phyloP scores from a whole-genome alignment of 2,888 invertebrate species.

The Cheilosia variabilis region DNA sequence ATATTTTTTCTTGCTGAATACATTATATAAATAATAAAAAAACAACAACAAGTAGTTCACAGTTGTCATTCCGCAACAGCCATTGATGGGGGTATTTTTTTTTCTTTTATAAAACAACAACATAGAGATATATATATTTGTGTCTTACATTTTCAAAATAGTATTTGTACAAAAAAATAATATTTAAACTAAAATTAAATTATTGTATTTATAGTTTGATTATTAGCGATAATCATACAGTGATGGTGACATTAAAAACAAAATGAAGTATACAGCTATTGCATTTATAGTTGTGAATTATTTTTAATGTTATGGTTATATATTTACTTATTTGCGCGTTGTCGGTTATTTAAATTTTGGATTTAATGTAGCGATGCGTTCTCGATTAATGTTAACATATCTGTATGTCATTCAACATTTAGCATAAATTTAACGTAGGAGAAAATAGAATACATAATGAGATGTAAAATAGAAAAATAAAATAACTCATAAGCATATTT shows the following conservation, averaged over 20 bases:
- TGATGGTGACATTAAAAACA: conserved; percentile 45
- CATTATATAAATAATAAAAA: conserved; percentile 14
- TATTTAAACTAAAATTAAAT: conserved; percentile 11
- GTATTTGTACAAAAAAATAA: conserved; percentile 17
- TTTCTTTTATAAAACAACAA: conserved; percentile 31
- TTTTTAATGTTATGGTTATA: background rate
- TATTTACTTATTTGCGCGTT: conserved; percentile 35
- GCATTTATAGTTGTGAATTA: conserved; percentile 26
- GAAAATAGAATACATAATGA: conserved; percentile 9
- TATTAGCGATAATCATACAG: conserved; percentile 61
- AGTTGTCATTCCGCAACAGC: conserved; percentile 75
- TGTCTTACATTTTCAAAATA: conserved; percentile 19
- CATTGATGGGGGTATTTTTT: conserved; percentile 51
- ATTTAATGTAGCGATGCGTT: conserved; percentile 46
- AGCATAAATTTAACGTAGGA: conserved; percentile 38
- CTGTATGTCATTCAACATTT: conserved; percentile 59
- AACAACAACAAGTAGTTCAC: conserved; percentile 68
- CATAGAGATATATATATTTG: conserved; percentile 43
- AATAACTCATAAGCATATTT: conserved; percentile 13
- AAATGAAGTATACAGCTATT: conserved; percentile 3
- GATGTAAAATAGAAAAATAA: conserved; percentile 2
- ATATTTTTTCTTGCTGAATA: background rate
- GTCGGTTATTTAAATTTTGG: conserved; percentile 6
- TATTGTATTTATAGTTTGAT: conserved; percentile 25
- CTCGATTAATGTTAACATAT: conserved; percentile 31